Conservation (phyloP, 1,140 invertebrate genomes). For the Apis dorsata region DNA sequence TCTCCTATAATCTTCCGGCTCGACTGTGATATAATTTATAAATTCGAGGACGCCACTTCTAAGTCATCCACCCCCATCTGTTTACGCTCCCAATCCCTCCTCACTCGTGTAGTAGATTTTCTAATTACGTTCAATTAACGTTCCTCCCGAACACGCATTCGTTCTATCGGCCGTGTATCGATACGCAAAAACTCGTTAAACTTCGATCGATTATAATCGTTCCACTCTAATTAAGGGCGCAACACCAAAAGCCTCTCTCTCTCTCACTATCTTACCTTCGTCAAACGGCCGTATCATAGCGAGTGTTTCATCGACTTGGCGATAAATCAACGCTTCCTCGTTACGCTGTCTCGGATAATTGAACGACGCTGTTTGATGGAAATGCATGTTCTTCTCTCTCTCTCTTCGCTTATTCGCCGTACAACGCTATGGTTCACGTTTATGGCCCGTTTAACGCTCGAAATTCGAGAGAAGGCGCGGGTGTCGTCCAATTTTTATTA, state of each 20-base stretch:
- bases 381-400: conserved; percentile 19
- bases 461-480: not conserved
- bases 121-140: conserved; percentile 43
- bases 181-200: conserved; percentile 38
- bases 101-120: conserved; percentile 7
- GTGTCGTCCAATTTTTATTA: conserved; percentile 12
- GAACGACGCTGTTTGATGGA: conserved; percentile 46
- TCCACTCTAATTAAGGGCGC: conserved; percentile 54
- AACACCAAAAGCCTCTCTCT: not conserved
- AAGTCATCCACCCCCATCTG: not conserved
- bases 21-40: not conserved
- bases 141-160: not conserved
- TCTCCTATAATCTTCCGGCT: not conserved
- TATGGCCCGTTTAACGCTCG: conserved; percentile 19
- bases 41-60: not conserved
- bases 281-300: conserved; percentile 17
- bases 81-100: not conserved
- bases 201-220: conserved; percentile 49
- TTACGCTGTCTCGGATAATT: conserved; percentile 56
- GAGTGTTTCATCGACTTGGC: conserved; percentile 27
- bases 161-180: conserved; percentile 6
- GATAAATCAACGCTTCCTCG: conserved; percentile 57
- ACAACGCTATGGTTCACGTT: not conserved
- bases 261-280: too few species aligned
- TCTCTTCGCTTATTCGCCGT: not conserved